Percentiles rank a stretch among this genome's conserved stretches.
Evolutionary conservation across 2,113 vertebrate species (phyloP).

Genomic region (Laticauda laticaudata): DNA sequence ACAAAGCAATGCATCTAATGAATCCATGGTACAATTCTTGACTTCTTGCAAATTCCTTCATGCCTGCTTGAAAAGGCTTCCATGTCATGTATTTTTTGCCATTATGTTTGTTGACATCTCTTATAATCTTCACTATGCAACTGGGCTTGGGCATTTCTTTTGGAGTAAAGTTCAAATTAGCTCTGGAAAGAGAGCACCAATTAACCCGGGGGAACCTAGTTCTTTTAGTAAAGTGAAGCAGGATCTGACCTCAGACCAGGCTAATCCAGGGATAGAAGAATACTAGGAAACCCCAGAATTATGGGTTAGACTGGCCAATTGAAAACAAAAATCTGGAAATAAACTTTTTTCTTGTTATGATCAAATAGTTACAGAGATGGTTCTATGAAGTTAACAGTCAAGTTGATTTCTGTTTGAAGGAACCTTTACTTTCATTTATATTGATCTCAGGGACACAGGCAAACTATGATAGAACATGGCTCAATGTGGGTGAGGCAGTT

Average conservation of each 20-base stretch:
- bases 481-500: not conserved
- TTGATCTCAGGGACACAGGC: not conserved
- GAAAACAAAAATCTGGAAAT: not conserved
- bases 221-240: not conserved
- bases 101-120: not conserved
- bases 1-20: not conserved
- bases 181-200: not conserved
- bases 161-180: not conserved
- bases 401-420: not conserved
- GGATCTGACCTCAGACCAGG: not conserved
- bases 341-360: no score
- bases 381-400: not conserved
- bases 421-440: not conserved
- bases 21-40: not conserved
- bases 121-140: not conserved
- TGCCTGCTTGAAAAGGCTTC: not conserved
- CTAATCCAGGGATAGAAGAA: not conserved
- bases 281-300: not conserved
- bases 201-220: not conserved
- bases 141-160: not conserved
- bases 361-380: not conserved
- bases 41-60: not conserved
- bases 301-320: not conserved
- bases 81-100: not conserved
- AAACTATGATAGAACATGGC: not conserved